Conservation (phyloP, 2,113 vertebrate genomes). For the Tupaia chinensis region DNA sequence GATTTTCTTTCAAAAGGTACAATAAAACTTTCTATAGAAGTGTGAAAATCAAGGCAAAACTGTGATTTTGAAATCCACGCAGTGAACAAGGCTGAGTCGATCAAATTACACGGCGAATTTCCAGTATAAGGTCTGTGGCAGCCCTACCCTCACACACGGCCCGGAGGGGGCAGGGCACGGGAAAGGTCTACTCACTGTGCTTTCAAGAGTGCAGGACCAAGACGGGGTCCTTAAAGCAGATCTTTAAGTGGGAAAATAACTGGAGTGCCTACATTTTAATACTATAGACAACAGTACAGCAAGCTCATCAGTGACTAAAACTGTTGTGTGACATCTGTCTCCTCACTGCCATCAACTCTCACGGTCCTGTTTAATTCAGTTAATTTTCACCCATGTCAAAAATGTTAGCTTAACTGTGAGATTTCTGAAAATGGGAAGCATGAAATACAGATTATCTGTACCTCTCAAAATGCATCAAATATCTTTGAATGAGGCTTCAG, state of each 20-base stretch:
- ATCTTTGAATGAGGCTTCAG: neutral
- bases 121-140: neutral
- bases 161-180: neutral
- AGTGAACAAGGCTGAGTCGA: neutral
- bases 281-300: neutral
- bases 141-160: neutral
- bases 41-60: neutral
- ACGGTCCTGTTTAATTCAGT: slow-evolving; percentile 56
- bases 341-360: slow-evolving; percentile 31
- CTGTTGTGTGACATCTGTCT: neutral
- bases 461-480: slow-evolving; percentile 42
- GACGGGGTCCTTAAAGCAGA: slow-evolving; percentile 19
- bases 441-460: slow-evolving; percentile 42
- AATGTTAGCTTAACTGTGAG: slow-evolving; percentile 56
- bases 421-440: slow-evolving; percentile 42
- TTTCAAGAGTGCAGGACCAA: neutral
- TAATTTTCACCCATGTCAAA: slow-evolving; percentile 60
- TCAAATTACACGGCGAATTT: neutral
- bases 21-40: neutral
- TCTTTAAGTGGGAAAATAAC: neutral
- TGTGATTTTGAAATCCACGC: neutral
- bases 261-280: neutral
- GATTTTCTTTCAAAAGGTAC: slow-evolving; percentile 52
- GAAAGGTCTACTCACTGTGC: neutral
- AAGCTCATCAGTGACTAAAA: slow-evolving; percentile 17